Conservation (phyloP, 2,113 vertebrate genomes). For the Mus pahari region DNA sequence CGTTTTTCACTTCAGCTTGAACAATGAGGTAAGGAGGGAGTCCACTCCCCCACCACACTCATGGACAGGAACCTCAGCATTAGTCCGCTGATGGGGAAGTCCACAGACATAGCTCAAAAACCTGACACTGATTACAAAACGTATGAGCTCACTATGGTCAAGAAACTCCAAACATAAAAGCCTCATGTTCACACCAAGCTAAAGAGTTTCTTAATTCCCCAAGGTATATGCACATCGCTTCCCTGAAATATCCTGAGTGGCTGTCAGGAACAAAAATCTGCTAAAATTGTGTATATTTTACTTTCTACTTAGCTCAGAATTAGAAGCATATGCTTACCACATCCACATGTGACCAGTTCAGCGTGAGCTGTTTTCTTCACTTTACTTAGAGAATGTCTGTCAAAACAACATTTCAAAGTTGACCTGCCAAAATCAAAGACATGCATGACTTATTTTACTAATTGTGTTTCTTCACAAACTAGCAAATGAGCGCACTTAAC, state of each 20-base stretch:
- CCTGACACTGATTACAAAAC: background rate
- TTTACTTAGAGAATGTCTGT: slow-evolving; percentile 23
- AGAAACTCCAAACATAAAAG: background rate
- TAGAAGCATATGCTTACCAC: slow-evolving; percentile 48
- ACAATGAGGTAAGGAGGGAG: background rate
- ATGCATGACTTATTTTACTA: background rate
- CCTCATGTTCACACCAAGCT: background rate
- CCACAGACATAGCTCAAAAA: background rate
- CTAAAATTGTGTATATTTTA: slow-evolving; percentile 36
- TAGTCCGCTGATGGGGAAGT: background rate
- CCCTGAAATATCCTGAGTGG: background rate
- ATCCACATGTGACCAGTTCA: background rate
- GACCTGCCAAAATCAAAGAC: background rate
- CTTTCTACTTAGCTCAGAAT: slow-evolving; percentile 43
- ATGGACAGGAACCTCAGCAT: background rate
- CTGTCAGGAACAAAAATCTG: slow-evolving; percentile 40
- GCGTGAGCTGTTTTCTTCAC: background rate
- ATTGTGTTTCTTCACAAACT: slow-evolving; percentile 27
- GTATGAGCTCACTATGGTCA: no score
- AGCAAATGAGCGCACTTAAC: background rate
- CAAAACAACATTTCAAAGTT: slow-evolving; percentile 38
- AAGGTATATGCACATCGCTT: background rate
- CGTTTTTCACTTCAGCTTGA: background rate
- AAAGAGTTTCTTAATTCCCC: slow-evolving; percentile 1
- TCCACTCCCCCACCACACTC: accelerated